Evolutionary conservation across 2,797 vertebrate genomes (phyloP).

Genomic region (Fratercula arctica): DNA sequence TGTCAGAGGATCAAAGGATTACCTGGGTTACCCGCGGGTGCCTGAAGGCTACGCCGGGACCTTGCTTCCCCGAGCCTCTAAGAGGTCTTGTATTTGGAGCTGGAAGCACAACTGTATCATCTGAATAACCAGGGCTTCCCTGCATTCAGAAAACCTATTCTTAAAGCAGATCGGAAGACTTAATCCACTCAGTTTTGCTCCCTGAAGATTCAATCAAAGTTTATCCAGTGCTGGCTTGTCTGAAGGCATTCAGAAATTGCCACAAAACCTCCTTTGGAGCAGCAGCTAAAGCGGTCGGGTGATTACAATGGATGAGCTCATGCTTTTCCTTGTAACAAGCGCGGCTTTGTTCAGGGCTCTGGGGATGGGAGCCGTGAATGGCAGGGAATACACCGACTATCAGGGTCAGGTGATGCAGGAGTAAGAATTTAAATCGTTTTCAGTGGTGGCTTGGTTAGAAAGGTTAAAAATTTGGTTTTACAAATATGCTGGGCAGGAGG

Average conservation of each 20-base stretch:
- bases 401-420: background rate
- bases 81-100: background rate
- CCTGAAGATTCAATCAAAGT: slow-evolving; percentile 46
- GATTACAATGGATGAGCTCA: slow-evolving; percentile 70
- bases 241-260: slow-evolving; percentile 58
- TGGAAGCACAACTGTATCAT: background rate
- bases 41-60: background rate
- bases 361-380: slow-evolving; percentile 39
- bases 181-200: slow-evolving; percentile 62
- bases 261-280: slow-evolving; percentile 64
- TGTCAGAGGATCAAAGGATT: slow-evolving; percentile 37
- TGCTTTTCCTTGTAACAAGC: slow-evolving; percentile 53
- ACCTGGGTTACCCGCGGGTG: background rate
- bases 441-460: background rate
- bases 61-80: background rate
- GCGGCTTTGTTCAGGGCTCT: slow-evolving; percentile 34
- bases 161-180: background rate
- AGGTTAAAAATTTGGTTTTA: slow-evolving; percentile 10
- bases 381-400: slow-evolving; percentile 12
- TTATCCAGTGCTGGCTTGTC: slow-evolving; percentile 47
- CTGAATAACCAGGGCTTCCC: background rate
- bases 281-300: slow-evolving; percentile 14
- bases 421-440: slow-evolving; percentile 14
- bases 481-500: background rate
- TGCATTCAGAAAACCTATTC: slow-evolving; percentile 40